A percentile compares a stretch with the other conserved stretches of the same genome.
Conservation (phyloP, 2,797 vertebrate genomes). For the Lepus townsendii region DNA sequence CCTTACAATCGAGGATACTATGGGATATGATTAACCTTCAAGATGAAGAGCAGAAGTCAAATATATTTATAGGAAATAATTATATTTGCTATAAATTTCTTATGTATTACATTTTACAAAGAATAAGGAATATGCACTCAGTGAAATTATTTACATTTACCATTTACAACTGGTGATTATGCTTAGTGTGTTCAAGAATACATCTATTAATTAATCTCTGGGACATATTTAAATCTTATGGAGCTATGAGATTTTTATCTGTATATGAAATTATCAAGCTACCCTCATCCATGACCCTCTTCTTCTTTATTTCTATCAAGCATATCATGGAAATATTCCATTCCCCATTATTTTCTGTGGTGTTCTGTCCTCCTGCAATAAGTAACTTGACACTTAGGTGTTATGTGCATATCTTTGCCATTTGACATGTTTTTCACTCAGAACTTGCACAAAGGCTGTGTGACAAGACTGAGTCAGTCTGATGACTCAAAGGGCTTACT, state of each 20-base stretch:
- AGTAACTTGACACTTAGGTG: not conserved
- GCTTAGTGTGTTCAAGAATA: not conserved
- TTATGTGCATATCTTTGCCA: not conserved
- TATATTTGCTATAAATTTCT: not conserved
- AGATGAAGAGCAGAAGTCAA: not conserved
- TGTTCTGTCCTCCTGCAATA: not conserved
- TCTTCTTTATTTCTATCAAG: not conserved
- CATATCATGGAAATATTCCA: not conserved
- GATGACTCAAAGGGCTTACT: slow-evolving; percentile 30
- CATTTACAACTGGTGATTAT: not conserved
- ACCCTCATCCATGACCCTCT: not conserved
- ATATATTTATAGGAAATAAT: not conserved
- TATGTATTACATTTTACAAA: not conserved
- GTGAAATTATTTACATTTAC: not conserved
- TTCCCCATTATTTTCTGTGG: not conserved
- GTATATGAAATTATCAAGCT: not conserved
- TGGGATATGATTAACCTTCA: not conserved
- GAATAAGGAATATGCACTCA: not conserved
- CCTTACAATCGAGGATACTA: not conserved
- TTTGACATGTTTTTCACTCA: slow-evolving; percentile 43
- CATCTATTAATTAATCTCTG: not conserved
- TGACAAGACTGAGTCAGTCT: slow-evolving; percentile 55
- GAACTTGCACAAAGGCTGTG: not conserved
- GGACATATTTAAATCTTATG: not conserved
- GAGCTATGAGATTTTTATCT: not conserved